Conservation (phyloP, 2,888 invertebrate genomes). For the Clepsis dumicolana region DNA sequence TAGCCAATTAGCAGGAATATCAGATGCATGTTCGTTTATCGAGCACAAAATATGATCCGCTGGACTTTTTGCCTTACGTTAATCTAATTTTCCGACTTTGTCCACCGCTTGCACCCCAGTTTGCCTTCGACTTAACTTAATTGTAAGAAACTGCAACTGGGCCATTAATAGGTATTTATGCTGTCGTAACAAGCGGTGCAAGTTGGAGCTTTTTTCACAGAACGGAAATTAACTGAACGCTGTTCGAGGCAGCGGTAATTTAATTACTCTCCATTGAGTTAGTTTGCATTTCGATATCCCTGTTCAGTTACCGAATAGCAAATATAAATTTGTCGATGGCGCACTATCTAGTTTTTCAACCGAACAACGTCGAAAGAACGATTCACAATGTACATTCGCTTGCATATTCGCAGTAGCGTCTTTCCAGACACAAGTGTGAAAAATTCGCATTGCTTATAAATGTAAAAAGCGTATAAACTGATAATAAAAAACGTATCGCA, state of each 20-base stretch:
- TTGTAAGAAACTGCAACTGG: conserved; percentile 47
- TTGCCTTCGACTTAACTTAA: conserved; percentile 46
- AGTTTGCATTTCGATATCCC: neutral
- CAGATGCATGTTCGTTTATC: neutral
- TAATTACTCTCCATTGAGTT: neutral
- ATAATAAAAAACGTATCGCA: neutral
- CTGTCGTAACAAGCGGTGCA: conserved; percentile 17
- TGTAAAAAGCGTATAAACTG: neutral
- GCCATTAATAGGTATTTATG: conserved; percentile 43
- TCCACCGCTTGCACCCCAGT: neutral
- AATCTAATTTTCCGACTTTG: conserved; percentile 20
- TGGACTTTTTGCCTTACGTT: conserved; percentile 50
- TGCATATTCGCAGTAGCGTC: conserved; percentile 1
- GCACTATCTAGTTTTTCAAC: neutral
- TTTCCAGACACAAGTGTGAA: neutral
- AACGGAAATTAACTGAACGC: conserved; percentile 14
- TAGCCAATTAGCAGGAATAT: neutral
- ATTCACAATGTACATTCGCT: neutral
- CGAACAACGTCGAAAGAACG: neutral
- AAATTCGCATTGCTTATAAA: neutral
- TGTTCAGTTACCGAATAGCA: neutral
- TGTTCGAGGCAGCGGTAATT: neutral
- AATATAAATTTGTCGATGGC: neutral
- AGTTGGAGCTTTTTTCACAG: conserved; percentile 1
- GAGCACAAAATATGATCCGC: conserved; percentile 2